Conservation (phyloP, 1,140 invertebrate species). For the honey bee (Apis mellifera) region DNA sequence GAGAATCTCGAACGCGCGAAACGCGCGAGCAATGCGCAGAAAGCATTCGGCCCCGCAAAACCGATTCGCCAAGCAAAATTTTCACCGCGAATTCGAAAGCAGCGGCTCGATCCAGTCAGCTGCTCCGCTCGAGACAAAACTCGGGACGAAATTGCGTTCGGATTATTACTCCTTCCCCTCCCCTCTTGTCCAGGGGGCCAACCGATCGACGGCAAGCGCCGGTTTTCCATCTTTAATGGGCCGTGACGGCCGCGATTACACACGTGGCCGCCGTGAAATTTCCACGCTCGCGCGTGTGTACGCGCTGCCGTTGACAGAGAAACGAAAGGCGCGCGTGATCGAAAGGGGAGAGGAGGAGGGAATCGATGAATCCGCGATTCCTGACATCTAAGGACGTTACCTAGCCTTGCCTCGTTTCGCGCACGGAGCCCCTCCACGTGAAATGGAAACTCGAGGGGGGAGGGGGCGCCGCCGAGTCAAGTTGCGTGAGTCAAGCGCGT, state of each 20-base stretch:
- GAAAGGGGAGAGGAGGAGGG: not conserved
- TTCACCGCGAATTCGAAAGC: not conserved
- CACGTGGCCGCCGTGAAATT: conserved; percentile 8
- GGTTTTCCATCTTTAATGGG: conserved; percentile 27
- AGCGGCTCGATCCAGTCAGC: too few species aligned
- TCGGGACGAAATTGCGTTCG: not conserved
- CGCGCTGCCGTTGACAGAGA: not conserved
- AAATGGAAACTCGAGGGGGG: not conserved
- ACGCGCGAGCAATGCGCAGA: not conserved
- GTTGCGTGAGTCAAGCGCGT: conserved; percentile 1
- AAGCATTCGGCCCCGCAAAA: not conserved
- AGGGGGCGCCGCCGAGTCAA: not conserved
- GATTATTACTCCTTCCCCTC: too few species aligned
- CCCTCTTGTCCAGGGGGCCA: not conserved
- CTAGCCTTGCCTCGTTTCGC: not conserved
- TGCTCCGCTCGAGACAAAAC: not conserved
- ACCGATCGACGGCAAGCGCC: conserved; percentile 3
- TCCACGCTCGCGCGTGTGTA: not conserved
- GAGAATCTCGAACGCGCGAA: not conserved
- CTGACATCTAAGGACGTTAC: not conserved
- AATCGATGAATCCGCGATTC: conserved; percentile 1
- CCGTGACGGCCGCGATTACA: conserved; percentile 11
- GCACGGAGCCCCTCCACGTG: not conserved
- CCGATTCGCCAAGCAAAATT: not conserved
- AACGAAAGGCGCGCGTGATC: not conserved